Conservation (phyloP, 2,113 vertebrate genomes). For the Pristiophorus japonicus region DNA sequence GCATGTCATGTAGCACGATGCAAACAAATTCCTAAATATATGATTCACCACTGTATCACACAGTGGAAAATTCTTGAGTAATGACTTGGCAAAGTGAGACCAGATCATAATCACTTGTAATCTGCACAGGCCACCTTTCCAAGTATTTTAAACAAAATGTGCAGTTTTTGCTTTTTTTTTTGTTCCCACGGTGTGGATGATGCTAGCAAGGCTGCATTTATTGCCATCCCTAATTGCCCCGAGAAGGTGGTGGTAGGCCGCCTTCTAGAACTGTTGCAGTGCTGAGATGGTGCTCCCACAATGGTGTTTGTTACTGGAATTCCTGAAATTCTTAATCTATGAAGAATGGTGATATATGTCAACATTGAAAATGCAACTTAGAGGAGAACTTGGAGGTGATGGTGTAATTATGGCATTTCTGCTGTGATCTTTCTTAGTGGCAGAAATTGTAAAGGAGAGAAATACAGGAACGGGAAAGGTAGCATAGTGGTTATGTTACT, state of each 20-base stretch:
- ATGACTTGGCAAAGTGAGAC: background rate
- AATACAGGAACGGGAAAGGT: no score
- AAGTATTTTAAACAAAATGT: background rate
- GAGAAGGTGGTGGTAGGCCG: background rate
- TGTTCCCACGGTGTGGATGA: background rate
- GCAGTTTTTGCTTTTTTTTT: background rate
- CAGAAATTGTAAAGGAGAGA: background rate
- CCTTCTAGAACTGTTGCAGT: background rate
- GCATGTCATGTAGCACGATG: background rate
- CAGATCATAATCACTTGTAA: background rate
- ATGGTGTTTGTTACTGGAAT: background rate
- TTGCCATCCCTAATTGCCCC: background rate
- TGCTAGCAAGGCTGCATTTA: background rate
- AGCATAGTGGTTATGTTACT: no score
- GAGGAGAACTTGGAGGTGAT: background rate
- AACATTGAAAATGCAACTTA: background rate
- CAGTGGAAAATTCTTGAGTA: conserved; percentile 9
- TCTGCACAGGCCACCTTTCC: background rate
- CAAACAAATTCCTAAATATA: background rate
- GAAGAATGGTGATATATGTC: background rate
- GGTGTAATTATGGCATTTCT: background rate
- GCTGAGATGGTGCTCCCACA: background rate
- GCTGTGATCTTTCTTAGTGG: background rate
- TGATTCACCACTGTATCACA: background rate
- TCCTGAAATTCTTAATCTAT: no score